These are phyloP conservation scores for Erinaceus europaeus DNA, from an alignment of 2,113 vertebrate genomes.

Conservation along the genomic window DNA sequence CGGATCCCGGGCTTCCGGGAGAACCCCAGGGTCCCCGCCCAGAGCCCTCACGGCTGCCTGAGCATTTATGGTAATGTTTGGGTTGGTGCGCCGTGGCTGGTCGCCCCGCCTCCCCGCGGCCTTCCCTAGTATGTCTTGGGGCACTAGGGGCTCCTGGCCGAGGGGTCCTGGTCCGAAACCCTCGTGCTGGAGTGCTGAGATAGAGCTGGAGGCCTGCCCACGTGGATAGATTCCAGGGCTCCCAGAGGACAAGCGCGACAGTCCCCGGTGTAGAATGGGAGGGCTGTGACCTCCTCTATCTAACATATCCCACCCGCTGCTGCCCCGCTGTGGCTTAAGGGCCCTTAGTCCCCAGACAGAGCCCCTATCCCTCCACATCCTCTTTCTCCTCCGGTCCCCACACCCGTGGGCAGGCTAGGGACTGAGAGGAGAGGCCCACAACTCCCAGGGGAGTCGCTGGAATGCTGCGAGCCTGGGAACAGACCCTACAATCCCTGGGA, in stretches of 20 bases:
- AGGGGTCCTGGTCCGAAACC: background rate
- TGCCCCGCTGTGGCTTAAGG: background rate
- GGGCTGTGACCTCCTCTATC: too few species aligned
- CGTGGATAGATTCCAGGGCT: background rate
- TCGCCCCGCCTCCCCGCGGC: slow-evolving; percentile 42
- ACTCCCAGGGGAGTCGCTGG: slow-evolving; percentile 65
- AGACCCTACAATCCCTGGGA: slow-evolving; percentile 61
- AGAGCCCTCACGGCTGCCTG: slow-evolving; percentile 56
- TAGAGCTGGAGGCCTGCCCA: background rate
- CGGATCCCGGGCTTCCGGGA: slow-evolving; percentile 50
- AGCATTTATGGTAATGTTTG: slow-evolving; percentile 86
- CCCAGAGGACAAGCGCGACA: background rate
- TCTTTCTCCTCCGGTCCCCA: background rate
- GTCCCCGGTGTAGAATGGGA: background rate
- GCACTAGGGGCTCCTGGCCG: background rate
- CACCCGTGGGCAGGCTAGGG: background rate
- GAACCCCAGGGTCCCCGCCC: background rate
- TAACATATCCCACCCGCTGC: background rate
- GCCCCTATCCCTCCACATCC: background rate
- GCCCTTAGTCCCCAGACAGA: background rate
- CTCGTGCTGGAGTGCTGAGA: background rate
- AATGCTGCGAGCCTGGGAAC: slow-evolving; percentile 76
- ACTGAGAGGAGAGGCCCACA: slow-evolving; percentile 19
- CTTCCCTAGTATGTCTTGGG: background rate
- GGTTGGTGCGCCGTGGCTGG: slow-evolving; percentile 37